Percentiles rank a stretch among this genome's conserved stretches.
These are phyloP conservation scores for Corythoichthys intestinalis DNA, from an alignment of 2,113 vertebrate genomes.

Conservation along the genomic window DNA sequence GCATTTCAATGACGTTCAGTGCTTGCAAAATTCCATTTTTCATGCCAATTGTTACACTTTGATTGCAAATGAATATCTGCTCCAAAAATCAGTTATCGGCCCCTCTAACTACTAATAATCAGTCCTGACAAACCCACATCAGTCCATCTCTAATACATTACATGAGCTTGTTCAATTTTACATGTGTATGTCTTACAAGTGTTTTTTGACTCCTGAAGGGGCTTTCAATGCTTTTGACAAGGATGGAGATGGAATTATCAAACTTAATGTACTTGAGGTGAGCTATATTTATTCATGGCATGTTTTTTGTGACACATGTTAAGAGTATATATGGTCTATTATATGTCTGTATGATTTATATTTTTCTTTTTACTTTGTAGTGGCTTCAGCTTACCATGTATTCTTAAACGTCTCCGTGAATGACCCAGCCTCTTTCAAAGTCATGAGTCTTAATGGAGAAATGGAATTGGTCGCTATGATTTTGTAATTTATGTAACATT, in stretches of 20 bases:
- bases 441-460: background rate
- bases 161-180: background rate
- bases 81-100: too few species aligned
- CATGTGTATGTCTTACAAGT: background rate
- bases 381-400: slow-evolving; percentile 99
- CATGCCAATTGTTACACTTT: too few species aligned
- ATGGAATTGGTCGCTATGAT: background rate
- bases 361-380: slow-evolving; percentile 50
- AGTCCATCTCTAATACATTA: background rate
- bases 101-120: too few species aligned
- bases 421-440: background rate
- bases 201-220: slow-evolving; percentile 65
- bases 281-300: slow-evolving; percentile 11
- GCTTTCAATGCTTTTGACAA: slow-evolving; percentile 94
- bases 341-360: background rate
- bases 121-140: too few species aligned
- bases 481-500: background rate
- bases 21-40: too few species aligned
- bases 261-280: slow-evolving; percentile 95
- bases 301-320: background rate
- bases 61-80: too few species aligned
- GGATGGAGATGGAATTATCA: slow-evolving; percentile 93
- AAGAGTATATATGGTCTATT: too few species aligned
- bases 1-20: too few species aligned
- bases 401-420: slow-evolving; percentile 61